Evolutionary conservation across 2,797 vertebrate species (phyloP).

Genomic region (Rhadinocentrus ornatus): DNA sequence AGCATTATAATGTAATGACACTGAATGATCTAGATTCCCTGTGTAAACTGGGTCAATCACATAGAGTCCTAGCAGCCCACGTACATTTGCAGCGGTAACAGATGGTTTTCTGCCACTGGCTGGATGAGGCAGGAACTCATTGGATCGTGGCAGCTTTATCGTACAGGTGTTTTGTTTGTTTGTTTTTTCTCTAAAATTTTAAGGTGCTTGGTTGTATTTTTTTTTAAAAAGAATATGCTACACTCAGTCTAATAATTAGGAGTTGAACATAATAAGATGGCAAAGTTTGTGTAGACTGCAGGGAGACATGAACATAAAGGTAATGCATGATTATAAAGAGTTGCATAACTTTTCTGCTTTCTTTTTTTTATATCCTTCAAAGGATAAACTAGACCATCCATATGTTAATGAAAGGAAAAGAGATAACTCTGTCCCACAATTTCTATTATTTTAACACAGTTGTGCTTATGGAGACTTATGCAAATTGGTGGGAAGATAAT

Average conservation of each 20-base stretch:
- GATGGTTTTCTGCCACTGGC: slow-evolving; percentile 40
- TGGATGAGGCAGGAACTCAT: neutral
- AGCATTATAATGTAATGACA: slow-evolving; percentile 24
- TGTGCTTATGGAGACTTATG: no score
- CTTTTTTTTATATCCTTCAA: neutral
- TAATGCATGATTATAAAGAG: no score
- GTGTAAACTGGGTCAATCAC: slow-evolving; percentile 61
- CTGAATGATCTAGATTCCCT: slow-evolving; percentile 49
- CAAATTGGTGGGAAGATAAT: no score
- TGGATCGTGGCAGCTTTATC: neutral
- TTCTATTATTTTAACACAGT: no score
- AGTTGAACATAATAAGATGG: no score
- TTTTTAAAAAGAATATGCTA: neutral
- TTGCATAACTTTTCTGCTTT: neutral
- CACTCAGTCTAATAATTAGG: neutral
- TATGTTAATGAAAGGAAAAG: no score
- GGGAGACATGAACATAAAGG: no score
- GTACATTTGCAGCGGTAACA: slow-evolving; percentile 16
- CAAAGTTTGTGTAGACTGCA: no score
- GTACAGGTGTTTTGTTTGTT: neutral
- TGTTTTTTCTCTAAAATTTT: neutral
- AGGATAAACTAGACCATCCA: no score
- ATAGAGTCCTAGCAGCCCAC: slow-evolving; percentile 41
- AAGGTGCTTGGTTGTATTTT: neutral
- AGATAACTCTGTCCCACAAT: no score